These are phyloP conservation scores for Oligia fasciuncula DNA, from an alignment of 2,888 invertebrate species.

Conservation along the genomic window DNA sequence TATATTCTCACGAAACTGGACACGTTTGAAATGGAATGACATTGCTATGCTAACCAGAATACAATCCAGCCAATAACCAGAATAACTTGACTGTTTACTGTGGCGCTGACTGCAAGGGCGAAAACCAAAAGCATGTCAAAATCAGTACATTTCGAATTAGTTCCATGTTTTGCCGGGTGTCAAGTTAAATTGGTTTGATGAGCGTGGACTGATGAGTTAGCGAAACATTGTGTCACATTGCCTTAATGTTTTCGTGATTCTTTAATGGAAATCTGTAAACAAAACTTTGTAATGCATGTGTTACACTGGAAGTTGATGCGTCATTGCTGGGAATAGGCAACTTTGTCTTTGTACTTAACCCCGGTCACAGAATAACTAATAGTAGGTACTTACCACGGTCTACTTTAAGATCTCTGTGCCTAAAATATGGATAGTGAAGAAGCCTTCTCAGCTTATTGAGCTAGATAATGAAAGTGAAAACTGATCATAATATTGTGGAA, in stretches of 20 bases:
- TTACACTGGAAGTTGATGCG: slow-evolving; percentile 44
- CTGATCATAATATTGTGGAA: neutral
- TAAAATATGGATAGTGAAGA: neutral
- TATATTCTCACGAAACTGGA: slow-evolving; percentile 73
- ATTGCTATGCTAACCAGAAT: slow-evolving; percentile 56
- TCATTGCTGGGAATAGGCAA: slow-evolving; percentile 42
- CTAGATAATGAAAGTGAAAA: neutral
- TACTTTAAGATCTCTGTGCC: neutral
- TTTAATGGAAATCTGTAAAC: slow-evolving; percentile 65
- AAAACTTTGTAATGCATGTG: slow-evolving; percentile 49
- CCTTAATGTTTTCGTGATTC: slow-evolving; percentile 61
- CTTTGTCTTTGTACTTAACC: slow-evolving; percentile 14
- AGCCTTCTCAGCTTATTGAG: neutral
- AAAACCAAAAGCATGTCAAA: slow-evolving; percentile 3
- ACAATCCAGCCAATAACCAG: slow-evolving; percentile 44
- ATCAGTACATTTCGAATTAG: slow-evolving; percentile 6
- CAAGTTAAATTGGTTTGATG: slow-evolving; percentile 28
- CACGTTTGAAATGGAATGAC: slow-evolving; percentile 54
- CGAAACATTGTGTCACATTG: slow-evolving; percentile 63
- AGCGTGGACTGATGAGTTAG: slow-evolving; percentile 65
- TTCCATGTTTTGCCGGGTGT: slow-evolving; percentile 5
- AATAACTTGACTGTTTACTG: slow-evolving; percentile 29
- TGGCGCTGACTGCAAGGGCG: slow-evolving; percentile 22
- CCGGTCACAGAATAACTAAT: no score
- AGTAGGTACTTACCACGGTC: neutral